Evolutionary conservation across 2,888 invertebrate genomes (phyloP).

Genomic region (Hirtodrosophila alboralis): DNA sequence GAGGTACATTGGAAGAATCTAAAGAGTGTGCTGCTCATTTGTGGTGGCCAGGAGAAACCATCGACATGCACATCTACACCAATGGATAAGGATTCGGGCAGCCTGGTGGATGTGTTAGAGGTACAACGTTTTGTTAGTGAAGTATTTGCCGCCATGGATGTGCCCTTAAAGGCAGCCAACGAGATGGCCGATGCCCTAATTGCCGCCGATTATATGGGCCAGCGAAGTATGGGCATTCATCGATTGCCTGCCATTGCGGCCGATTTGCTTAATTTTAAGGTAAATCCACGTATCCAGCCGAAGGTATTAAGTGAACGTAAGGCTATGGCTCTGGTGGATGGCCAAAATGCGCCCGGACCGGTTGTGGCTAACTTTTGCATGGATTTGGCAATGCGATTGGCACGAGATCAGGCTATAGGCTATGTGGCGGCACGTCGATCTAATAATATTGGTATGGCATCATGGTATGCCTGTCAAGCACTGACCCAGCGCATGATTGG

Average conservation of each 20-base stretch:
- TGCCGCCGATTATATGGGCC: constrained; percentile 55
- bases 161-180: constrained; percentile 38
- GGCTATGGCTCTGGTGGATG: constrained; percentile 44
- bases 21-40: constrained; percentile 19
- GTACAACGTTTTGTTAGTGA: constrained; percentile 52
- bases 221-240: constrained; percentile 47
- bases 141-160: constrained; percentile 47
- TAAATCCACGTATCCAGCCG: constrained; percentile 26
- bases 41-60: constrained; percentile 24
- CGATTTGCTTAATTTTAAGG: constrained; percentile 41
- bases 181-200: constrained; percentile 59
- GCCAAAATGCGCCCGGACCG: constrained; percentile 52
- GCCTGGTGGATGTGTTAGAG: constrained; percentile 42
- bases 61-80: neutral
- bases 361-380: constrained; percentile 59
- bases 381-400: constrained; percentile 53
- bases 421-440: constrained; percentile 50
- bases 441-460: constrained; percentile 51
- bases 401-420: constrained; percentile 39
- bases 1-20: constrained; percentile 40
- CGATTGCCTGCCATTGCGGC: constrained; percentile 46
- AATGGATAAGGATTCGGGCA: neutral
- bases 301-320: constrained; percentile 29
- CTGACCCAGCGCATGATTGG: constrained; percentile 53
- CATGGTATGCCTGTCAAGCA: constrained; percentile 55